Percentiles rank a stretch among this genome's conserved stretches.
phyloP scores from a whole-genome alignment of 1,140 invertebrate genomes.

The Bathynomus jamesi region DNA sequence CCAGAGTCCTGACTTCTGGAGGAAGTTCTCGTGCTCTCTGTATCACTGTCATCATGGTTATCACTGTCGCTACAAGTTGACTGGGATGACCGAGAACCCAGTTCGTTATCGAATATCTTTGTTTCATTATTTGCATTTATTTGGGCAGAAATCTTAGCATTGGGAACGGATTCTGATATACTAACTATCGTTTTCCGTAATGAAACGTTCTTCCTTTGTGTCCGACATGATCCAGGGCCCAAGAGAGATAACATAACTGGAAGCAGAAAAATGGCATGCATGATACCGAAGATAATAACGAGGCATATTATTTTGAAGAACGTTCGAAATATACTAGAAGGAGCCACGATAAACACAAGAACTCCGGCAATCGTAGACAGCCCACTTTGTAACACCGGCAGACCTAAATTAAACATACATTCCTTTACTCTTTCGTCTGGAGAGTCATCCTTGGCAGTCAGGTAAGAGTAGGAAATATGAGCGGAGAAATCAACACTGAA shows the following conservation, averaged over 20 bases:
- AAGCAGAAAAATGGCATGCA: conserved; percentile 84
- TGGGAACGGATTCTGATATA: neutral
- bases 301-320: conserved; percentile 98
- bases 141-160: neutral
- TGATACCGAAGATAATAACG: conserved; percentile 86
- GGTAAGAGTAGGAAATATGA: conserved; percentile 94
- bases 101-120: neutral
- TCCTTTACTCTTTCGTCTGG: conserved; percentile 73
- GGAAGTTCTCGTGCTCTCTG: neutral
- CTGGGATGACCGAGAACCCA: too few species aligned
- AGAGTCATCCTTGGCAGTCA: conserved; percentile 68
- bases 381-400: conserved; percentile 91
- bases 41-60: neutral
- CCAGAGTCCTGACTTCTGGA: neutral
- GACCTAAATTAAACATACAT: conserved; percentile 77
- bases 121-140: neutral
- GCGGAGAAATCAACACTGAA: conserved; percentile 97
- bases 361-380: conserved; percentile 79
- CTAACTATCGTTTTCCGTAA: neutral
- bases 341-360: conserved; percentile 72
- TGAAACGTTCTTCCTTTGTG: conserved; percentile 43
- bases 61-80: neutral
- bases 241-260: conserved; percentile 85
- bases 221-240: conserved; percentile 58
- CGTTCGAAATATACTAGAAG: conserved; percentile 94